phyloP scores from a whole-genome alignment of 2,113 vertebrate species.

The Antechinus stuartii region DNA sequence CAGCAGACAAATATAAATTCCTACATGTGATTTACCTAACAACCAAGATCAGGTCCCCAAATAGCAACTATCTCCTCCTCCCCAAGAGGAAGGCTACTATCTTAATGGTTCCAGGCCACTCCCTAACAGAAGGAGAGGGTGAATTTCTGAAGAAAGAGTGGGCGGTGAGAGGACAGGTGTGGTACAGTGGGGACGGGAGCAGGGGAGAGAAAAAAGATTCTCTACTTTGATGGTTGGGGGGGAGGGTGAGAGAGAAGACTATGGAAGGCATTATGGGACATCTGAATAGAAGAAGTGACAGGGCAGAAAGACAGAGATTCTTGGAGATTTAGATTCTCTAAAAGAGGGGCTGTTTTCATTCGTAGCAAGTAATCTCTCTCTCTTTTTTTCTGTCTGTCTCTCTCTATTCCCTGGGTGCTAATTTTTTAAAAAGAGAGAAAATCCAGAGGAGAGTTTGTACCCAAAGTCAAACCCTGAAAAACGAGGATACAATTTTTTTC shows the following conservation, averaged over 20 bases:
- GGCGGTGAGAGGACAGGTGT: background rate
- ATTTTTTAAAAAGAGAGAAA: constrained; percentile 8
- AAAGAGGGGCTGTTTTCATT: background rate
- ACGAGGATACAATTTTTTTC: background rate
- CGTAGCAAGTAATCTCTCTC: no score
- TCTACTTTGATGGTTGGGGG: background rate
- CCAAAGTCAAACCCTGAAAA: background rate
- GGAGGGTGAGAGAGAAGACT: background rate
- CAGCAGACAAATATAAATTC: background rate
- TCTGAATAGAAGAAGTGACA: background rate
- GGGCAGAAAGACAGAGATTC: background rate
- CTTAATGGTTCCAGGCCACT: background rate
- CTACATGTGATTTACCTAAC: background rate
- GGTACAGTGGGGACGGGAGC: background rate
- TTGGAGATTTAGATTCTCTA: background rate
- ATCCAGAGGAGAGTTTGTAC: background rate
- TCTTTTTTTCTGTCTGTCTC: no score
- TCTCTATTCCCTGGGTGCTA: background rate
- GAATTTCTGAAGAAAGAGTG: background rate
- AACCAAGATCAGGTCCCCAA: background rate
- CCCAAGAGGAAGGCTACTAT: background rate
- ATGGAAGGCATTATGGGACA: background rate
- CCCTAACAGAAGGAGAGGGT: background rate
- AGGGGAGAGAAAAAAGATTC: background rate
- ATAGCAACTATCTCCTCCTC: background rate